A percentile compares a stretch with the other conserved stretches of the same genome.
These are phyloP conservation scores for Brachyrhaphis roseni DNA, from an alignment of 2,797 vertebrate species.

Conservation along the genomic window DNA sequence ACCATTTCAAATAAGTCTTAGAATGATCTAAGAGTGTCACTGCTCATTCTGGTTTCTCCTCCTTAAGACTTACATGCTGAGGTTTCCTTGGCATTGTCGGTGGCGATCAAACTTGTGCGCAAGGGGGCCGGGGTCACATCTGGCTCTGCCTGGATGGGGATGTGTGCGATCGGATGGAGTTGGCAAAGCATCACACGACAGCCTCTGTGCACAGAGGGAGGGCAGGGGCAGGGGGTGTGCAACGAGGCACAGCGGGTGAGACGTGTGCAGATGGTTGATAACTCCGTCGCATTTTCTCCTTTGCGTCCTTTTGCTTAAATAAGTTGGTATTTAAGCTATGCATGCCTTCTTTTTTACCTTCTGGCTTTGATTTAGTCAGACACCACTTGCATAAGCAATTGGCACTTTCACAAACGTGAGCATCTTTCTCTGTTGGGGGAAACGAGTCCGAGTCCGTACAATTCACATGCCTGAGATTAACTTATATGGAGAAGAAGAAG, in stretches of 20 bases:
- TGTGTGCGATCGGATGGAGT: slow-evolving; percentile 64
- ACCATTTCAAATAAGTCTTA: background rate
- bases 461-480: background rate
- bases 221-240: slow-evolving; percentile 29
- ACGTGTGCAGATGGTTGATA: slow-evolving; percentile 67
- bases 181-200: slow-evolving; percentile 66
- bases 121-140: slow-evolving; percentile 66
- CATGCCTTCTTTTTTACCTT: background rate
- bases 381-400: background rate
- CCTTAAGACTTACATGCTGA: slow-evolving; percentile 13
- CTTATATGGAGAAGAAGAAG: background rate
- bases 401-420: background rate
- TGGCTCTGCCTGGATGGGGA: slow-evolving; percentile 65
- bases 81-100: slow-evolving; percentile 43
- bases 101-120: slow-evolving; percentile 43
- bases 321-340: slow-evolving; percentile 8
- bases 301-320: slow-evolving; percentile 20
- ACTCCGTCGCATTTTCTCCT: slow-evolving; percentile 35
- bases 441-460: background rate
- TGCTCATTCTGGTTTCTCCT: background rate
- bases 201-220: slow-evolving; percentile 35
- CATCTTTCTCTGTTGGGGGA: background rate
- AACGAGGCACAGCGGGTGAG: slow-evolving; percentile 36
- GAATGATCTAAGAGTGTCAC: slow-evolving; percentile 5
- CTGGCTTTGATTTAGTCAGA: slow-evolving; percentile 22